phyloP scores from a whole-genome alignment of 2,113 vertebrate genomes.

The Falco punctatus region DNA sequence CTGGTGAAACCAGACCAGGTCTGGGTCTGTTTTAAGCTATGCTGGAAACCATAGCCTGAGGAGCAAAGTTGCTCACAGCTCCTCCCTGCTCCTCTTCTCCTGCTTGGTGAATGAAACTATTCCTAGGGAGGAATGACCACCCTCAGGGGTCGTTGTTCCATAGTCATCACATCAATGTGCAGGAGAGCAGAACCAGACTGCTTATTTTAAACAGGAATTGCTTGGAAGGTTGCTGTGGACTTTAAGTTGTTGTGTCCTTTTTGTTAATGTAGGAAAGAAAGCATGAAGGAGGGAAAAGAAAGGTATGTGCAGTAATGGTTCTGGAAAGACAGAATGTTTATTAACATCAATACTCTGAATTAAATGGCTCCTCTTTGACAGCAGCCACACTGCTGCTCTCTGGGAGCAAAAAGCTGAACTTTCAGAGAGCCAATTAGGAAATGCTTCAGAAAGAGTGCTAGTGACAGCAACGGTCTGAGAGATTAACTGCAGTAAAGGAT shows the following conservation, averaged over 20 bases:
- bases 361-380: constrained; percentile 2
- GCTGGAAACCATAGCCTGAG: not conserved
- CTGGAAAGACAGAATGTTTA: not conserved
- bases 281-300: not conserved
- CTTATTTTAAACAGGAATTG: not conserved
- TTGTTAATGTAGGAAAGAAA: not conserved
- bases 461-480: not conserved
- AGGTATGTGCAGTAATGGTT: not conserved
- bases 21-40: not conserved
- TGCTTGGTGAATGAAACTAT: not conserved
- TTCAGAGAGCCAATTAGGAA: constrained; percentile 20
- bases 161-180: not conserved
- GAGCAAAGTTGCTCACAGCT: not conserved
- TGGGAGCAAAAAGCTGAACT: constrained; percentile 34
- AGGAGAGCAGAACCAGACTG: not conserved
- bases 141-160: not conserved
- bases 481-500: not conserved
- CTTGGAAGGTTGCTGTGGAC: not conserved
- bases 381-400: not conserved
- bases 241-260: not conserved
- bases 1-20: not conserved
- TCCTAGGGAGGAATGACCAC: not conserved
- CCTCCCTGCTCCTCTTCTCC: not conserved
- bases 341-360: not conserved
- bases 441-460: not conserved